Conservation (phyloP, 1,140 invertebrate species). For the Brachionus paranguensis region DNA sequence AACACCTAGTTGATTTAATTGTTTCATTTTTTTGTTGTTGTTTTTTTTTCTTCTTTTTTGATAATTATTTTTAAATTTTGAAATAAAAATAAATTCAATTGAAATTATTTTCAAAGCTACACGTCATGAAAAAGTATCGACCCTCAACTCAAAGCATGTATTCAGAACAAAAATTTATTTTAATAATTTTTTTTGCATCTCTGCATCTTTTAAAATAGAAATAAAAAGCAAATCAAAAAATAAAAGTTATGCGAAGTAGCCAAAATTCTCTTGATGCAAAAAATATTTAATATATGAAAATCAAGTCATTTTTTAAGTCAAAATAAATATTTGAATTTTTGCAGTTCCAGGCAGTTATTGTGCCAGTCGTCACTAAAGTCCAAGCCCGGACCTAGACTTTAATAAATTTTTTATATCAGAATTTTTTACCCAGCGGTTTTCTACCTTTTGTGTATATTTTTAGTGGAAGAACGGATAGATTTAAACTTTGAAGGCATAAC, state of each 20-base stretch:
- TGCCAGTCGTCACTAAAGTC: no score
- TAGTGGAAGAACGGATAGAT: no score
- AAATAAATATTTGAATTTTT: no score
- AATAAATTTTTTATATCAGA: no score
- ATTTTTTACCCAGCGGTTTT: no score
- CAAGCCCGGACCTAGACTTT: no score
- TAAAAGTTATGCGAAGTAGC: not conserved
- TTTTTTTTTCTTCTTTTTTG: not conserved
- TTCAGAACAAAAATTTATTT: not conserved
- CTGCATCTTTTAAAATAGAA: not conserved
- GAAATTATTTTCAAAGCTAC: slow-evolving; percentile 8
- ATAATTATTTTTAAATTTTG: not conserved
- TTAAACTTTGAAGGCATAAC: no score
- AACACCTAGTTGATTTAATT: not conserved
- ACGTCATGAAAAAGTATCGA: slow-evolving; percentile 20
- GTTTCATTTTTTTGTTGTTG: not conserved
- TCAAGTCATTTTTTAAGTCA: no score
- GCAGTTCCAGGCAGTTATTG: no score
- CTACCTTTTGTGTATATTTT: no score
- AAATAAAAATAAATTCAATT: not conserved
- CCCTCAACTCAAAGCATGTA: slow-evolving; percentile 3
- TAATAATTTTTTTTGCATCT: not conserved
- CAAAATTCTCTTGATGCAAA: no score
- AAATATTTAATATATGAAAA: no score
- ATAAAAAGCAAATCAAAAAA: not conserved